Evolutionary conservation across 2,888 invertebrate species (phyloP).

Genomic region (Drosophila paranaensis): DNA sequence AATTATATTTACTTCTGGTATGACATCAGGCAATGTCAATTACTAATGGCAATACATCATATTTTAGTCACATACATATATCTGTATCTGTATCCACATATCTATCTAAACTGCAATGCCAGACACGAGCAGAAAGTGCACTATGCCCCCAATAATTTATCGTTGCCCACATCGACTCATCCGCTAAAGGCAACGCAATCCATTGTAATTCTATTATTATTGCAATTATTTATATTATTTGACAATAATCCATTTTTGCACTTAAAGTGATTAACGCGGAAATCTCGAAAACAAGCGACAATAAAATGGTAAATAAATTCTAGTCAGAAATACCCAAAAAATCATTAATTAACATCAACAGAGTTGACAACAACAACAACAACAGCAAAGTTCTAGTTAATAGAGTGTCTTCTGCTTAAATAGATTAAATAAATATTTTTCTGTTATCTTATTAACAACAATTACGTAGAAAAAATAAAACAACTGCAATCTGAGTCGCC

Average conservation of each 20-base stretch:
- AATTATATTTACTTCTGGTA: constrained; percentile 24
- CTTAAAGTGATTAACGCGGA: constrained; percentile 59
- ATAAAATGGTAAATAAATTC: constrained; percentile 15
- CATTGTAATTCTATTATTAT: background rate
- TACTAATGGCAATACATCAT: constrained; percentile 17
- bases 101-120: constrained; percentile 19
- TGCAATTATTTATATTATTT: constrained; percentile 29
- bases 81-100: constrained; percentile 3
- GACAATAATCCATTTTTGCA: constrained; percentile 59
- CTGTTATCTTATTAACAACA: constrained; percentile 33
- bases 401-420: constrained; percentile 43
- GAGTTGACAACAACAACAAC: constrained; percentile 20
- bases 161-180: constrained; percentile 34
- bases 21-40: constrained; percentile 46
- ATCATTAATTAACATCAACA: constrained; percentile 52
- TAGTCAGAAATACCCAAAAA: constrained; percentile 29
- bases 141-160: constrained; percentile 35
- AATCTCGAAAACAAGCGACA: constrained; percentile 23
- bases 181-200: constrained; percentile 27
- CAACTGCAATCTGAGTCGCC: constrained; percentile 38
- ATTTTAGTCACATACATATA: constrained; percentile 21
- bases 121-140: constrained; percentile 35
- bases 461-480: constrained; percentile 37
- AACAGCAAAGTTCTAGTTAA: constrained; percentile 32
- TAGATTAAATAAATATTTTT: constrained; percentile 63